These are phyloP conservation scores for Steinernema feltiae DNA, from an alignment of 1,140 invertebrate species.

Conservation along the genomic window DNA sequence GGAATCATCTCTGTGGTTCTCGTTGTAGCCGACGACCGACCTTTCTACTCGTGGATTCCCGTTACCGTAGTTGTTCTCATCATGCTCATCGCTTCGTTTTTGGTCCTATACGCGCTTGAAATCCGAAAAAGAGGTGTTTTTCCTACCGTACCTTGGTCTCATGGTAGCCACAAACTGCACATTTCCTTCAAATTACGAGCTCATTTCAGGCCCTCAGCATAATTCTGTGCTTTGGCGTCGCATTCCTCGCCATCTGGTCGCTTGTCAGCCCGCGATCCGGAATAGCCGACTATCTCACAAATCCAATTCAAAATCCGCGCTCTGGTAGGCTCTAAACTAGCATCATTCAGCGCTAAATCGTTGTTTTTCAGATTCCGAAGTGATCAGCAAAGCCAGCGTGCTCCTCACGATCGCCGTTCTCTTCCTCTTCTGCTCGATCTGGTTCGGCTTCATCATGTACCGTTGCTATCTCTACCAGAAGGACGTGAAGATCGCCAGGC, in stretches of 20 bases:
- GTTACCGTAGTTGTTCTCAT: neutral
- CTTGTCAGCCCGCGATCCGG: neutral
- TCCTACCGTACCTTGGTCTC: neutral
- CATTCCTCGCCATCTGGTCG: neutral
- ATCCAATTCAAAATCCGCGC: neutral
- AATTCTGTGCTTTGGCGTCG: neutral
- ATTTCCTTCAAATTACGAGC: neutral
- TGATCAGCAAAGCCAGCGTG: constrained; percentile 6
- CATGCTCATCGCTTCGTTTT: neutral
- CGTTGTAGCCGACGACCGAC: neutral
- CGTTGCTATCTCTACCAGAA: constrained; percentile 8
- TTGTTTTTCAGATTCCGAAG: neutral
- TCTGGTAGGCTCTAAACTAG: neutral
- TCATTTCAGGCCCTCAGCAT: neutral
- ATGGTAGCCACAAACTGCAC: neutral
- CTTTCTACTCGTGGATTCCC: constrained; percentile 3
- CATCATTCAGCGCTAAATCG: neutral
- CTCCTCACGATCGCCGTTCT: neutral
- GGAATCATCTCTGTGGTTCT: neutral
- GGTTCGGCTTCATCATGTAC: constrained; percentile 10
- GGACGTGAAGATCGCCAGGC: constrained; percentile 12
- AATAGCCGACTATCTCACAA: neutral
- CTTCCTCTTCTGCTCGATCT: constrained; percentile 8
- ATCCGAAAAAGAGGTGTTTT: neutral
- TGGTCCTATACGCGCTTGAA: neutral